phyloP scores from a whole-genome alignment of 2,888 invertebrate species.

The Drosophila kambysellisi region DNA sequence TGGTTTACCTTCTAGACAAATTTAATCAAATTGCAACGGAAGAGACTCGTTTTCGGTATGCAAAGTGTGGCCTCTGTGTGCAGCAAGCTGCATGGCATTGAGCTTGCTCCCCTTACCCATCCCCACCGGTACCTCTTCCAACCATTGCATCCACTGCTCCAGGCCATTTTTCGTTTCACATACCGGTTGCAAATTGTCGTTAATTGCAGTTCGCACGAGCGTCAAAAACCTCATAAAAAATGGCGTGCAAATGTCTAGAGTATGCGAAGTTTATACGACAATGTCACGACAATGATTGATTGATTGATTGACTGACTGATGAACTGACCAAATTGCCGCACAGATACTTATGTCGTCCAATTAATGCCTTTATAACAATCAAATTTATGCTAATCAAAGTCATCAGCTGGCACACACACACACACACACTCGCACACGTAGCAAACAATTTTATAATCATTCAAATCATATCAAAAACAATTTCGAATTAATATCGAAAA shows the following conservation, averaged over 20 bases:
- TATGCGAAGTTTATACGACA: slow-evolving; percentile 50
- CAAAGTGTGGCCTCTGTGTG: slow-evolving; percentile 26
- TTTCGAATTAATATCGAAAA: slow-evolving; percentile 10
- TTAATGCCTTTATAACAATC: slow-evolving; percentile 58
- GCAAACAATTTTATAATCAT: slow-evolving; percentile 28
- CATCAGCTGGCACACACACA: slow-evolving; percentile 25
- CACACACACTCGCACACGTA: neutral
- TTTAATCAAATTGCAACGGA: slow-evolving; percentile 26
- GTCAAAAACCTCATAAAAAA: slow-evolving; percentile 63
- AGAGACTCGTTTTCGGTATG: slow-evolving; percentile 17
- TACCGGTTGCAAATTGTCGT: slow-evolving; percentile 53
- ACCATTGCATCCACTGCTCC: neutral
- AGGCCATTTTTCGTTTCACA: neutral
- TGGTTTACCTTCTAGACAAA: neutral
- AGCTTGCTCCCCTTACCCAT: neutral
- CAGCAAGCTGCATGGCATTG: slow-evolving; percentile 37
- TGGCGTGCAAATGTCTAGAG: slow-evolving; percentile 28
- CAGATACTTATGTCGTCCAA: slow-evolving; percentile 46
- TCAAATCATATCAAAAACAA: slow-evolving; percentile 24
- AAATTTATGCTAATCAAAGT: slow-evolving; percentile 73
- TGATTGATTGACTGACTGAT: slow-evolving; percentile 58
- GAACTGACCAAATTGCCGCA: slow-evolving; percentile 48
- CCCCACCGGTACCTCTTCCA: neutral
- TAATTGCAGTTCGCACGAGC: slow-evolving; percentile 62
- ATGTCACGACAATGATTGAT: slow-evolving; percentile 38